phyloP scores from a whole-genome alignment of 2,888 invertebrate genomes.

The Caenorhabditis zanzibari region DNA sequence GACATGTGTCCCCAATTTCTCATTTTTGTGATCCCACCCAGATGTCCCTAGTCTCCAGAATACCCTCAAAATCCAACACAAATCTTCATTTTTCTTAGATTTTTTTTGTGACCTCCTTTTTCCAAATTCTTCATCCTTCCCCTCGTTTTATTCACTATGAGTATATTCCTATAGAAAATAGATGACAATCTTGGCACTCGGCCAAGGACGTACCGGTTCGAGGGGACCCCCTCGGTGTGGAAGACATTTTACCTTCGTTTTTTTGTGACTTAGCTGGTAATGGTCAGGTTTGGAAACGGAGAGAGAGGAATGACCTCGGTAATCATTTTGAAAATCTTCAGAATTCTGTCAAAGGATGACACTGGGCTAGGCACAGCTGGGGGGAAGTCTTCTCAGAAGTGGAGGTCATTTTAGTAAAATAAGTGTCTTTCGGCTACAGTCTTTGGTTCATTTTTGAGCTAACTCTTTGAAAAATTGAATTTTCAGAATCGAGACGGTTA shows the following conservation, averaged over 20 bases:
- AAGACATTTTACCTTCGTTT: background rate
- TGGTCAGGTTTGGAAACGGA: background rate
- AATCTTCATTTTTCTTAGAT: too few relatives aligned
- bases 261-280: constrained; percentile 12
- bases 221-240: background rate
- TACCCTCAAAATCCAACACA: too few relatives aligned
- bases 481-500: background rate
- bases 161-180: background rate
- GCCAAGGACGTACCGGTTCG: constrained; percentile 51
- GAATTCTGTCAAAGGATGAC: background rate
- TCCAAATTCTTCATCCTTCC: background rate
- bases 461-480: too few relatives aligned
- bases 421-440: too few relatives aligned
- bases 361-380: background rate
- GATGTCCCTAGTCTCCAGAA: too few relatives aligned
- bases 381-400: background rate
- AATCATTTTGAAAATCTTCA: background rate
- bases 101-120: background rate
- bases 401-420: background rate
- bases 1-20: too few relatives aligned
- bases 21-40: too few relatives aligned
- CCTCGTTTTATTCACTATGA: background rate
- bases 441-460: too few relatives aligned
- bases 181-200: constrained; percentile 63
- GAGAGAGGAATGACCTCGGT: background rate